Conservation (phyloP, 2,797 vertebrate species). For the Parambassis ranga region DNA sequence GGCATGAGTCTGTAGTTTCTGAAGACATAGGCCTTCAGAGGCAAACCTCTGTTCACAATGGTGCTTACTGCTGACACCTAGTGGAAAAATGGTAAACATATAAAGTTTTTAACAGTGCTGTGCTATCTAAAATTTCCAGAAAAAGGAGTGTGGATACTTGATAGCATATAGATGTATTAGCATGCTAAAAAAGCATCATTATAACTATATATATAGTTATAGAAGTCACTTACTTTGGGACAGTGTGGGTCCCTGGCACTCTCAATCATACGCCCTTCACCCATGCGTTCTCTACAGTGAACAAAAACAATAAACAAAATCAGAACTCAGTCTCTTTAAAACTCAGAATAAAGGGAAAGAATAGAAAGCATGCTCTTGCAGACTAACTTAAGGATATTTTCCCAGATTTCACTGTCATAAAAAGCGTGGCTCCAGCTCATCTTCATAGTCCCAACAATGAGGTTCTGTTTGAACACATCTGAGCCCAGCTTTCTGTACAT, state of each 20-base stretch:
- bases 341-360: neutral
- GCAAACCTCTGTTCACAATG: conserved; percentile 91
- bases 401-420: conserved; percentile 96
- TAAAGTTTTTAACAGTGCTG: neutral
- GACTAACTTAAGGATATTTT: conserved; percentile 94
- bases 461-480: conserved; percentile 96
- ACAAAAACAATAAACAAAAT: neutral
- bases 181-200: too few relatives aligned
- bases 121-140: neutral
- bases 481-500: conserved; percentile 93
- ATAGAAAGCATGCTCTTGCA: neutral
- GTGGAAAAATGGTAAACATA: conserved; percentile 40
- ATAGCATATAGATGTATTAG: too few relatives aligned
- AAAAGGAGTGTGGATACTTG: too few relatives aligned
- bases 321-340: neutral
- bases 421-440: conserved; percentile 99
- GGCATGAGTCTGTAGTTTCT: conserved; percentile 95
- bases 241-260: conserved; percentile 89
- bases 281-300: conserved; percentile 88
- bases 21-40: conserved; percentile 92
- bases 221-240: conserved; percentile 91
- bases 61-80: conserved; percentile 96
- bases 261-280: conserved; percentile 91
- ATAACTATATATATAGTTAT: too few relatives aligned
- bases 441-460: conserved; percentile 95